These are phyloP conservation scores for Ammodytes marinus DNA, from an alignment of 2,113 vertebrate species.

Conservation along the genomic window DNA sequence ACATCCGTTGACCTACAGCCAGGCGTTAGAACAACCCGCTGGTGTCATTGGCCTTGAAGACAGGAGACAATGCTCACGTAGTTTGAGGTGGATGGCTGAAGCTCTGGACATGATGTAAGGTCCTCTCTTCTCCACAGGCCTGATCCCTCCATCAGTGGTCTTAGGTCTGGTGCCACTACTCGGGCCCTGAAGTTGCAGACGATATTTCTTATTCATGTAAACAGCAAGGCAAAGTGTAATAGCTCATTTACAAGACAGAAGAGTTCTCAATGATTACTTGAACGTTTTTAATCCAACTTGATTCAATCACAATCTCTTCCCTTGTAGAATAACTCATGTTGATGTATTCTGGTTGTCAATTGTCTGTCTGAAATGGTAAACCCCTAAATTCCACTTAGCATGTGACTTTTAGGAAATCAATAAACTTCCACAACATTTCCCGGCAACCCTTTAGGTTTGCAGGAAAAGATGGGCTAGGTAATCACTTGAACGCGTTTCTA, in stretches of 20 bases:
- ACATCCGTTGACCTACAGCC: neutral
- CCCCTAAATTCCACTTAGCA: neutral
- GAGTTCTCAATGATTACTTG: neutral
- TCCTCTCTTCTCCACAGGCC: conserved; percentile 89
- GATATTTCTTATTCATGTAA: too few relatives aligned
- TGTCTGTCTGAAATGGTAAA: neutral
- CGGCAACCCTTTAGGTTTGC: neutral
- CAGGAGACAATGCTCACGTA: conserved; percentile 86
- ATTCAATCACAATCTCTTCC: neutral
- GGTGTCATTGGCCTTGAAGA: neutral
- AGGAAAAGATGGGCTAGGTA: neutral
- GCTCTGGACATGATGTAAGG: conserved; percentile 91
- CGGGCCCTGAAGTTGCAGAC: conserved; percentile 57
- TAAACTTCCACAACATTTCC: neutral
- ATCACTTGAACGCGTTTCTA: neutral
- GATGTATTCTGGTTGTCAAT: neutral
- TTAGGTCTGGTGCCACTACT: conserved; percentile 72
- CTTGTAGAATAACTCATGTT: neutral
- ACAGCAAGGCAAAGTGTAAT: neutral
- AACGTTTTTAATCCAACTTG: neutral
- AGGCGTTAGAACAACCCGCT: neutral
- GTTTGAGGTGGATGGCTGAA: conserved; percentile 90
- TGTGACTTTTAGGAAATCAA: neutral
- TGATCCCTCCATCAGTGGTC: conserved; percentile 65
- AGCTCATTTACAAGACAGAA: neutral